Evolutionary conservation across 2,888 invertebrate genomes (phyloP), one percentile per base, ranked within the genome.

Genomic region (Macaria notata): DNA sequence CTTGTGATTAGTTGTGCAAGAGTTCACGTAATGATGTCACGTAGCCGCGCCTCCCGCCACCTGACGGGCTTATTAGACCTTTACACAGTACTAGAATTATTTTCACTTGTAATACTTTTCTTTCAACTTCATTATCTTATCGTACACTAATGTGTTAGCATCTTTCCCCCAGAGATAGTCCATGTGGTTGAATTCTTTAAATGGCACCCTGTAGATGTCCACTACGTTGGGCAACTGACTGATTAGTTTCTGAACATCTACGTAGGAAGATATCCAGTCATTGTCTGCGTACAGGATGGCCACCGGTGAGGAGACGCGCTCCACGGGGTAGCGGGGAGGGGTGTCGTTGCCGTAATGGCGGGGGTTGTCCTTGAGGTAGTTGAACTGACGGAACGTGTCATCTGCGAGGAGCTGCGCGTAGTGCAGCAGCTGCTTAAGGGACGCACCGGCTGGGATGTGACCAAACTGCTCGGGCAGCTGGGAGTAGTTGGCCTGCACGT

Each of bases 391-490:
- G 51, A 81, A 81, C 8, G 61, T 49, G 6, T 60, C 62, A 3
- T 70, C 67, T 19, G 59, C 46, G 4, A 71, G 46, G n/a, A 49
- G 54, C 63, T 81, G 81, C 43, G 64, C 62, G 49, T 69, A 77
- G 59, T 79, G 81, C 19, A 69, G 31, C 9, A 92, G 59, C 60
- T 92, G 90, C 63, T 84, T 80, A 0, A 78, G 72, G 0, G 92
- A 89, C 0, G 86, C 76, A 0, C 93, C 93, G 7, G 90, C 84
- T 2, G 73, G 73, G 9, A 63, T 29, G 51, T 78, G 71, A 1
- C 68, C 59, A 31, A 66, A 51, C 9, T 71, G 53, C 0, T 66
- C 54, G 0, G 67, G 64, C 4, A 68, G 43, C 6, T 66, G 66
- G 4, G 59, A 46, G 7, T 48, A 44, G 51, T 73, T 67, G 0